Evolutionary conservation across 2,888 invertebrate genomes (phyloP), one percentile per base, ranked within the genome.

Genomic region (Yponomeuta malinellus): DNA sequence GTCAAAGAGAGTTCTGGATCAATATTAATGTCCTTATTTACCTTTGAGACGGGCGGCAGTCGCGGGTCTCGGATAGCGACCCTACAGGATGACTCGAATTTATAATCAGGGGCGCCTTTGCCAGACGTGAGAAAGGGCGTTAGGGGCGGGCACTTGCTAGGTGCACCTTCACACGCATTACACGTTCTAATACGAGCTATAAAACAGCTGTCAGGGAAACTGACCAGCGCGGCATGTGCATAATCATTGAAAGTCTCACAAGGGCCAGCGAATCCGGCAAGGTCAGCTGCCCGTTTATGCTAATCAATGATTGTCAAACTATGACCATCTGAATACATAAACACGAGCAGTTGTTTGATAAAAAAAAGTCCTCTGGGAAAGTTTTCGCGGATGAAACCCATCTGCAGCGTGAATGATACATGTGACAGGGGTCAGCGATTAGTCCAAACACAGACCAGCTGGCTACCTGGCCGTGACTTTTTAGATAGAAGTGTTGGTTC

Each of bases 21-120:
- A 90, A 90, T 90, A 90, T 90, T 91, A 88, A 91, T 89, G 86
- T 81, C 81, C 85, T 86, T 89, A 87, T 90, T 89, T 89, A 87
- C 87, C 85, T 89, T 90, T 90, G 88, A 88, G 84, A 80, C 79
- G 81, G 79, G 77, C 78, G 76, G 76, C 77, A 76, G 78, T 78
- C 77, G 79, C 79, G 85, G 79, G 82, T 80, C 81, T 83, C 78
- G 81, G 81, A 81, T 83, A 81, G 78, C 80, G 79, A 80, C 78
- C 83, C 78, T 84, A 81, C 80, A 83, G 86, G 86, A 85, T 86
- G 87, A 83, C 83, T 83, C 80, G 87, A 85, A 89, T 88, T 87
- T 83, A 87, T 87, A 89, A 89, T 87, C 84, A 85, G 86, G 88
- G 90, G 90, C 85, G 84, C 82, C 76, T 86, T 86, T 85, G 80